Conservation (phyloP, 1,140 invertebrate species). For the Thrips palmi region DNA sequence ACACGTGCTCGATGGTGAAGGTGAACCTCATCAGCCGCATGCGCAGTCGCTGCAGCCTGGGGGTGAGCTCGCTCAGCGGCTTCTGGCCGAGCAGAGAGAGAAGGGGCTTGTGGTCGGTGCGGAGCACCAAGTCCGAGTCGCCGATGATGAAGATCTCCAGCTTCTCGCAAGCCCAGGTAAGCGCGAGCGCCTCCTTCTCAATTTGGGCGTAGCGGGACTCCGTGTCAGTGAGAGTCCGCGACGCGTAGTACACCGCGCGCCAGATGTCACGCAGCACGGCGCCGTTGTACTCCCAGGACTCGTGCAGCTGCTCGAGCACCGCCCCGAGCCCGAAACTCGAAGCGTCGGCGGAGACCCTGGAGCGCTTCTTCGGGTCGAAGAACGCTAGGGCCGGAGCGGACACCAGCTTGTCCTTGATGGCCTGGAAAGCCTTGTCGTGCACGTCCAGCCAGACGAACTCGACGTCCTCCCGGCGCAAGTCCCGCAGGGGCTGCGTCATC, state of each 20-base stretch:
- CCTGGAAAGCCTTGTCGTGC: slow-evolving; percentile 17
- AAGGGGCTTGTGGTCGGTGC: slow-evolving; percentile 21
- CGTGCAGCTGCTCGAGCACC: slow-evolving; percentile 25
- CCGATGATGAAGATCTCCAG: too few species aligned
- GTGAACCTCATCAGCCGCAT: slow-evolving; percentile 20
- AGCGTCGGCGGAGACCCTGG: slow-evolving; percentile 21
- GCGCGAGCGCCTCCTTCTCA: slow-evolving; percentile 24
- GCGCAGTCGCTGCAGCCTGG: slow-evolving; percentile 22
- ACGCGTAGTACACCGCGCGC: slow-evolving; percentile 23
- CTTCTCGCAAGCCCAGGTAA: slow-evolving; percentile 18
- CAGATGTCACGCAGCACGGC: background rate
- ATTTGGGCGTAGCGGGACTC: slow-evolving; percentile 24
- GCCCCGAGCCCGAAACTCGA: slow-evolving; percentile 22
- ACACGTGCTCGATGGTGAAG: slow-evolving; percentile 18
- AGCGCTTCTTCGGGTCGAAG: background rate
- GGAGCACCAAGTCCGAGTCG: too few species aligned
- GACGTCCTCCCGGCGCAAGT: slow-evolving; percentile 18
- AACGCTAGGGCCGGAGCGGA: background rate
- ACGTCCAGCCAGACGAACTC: slow-evolving; percentile 18
- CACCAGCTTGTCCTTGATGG: background rate
- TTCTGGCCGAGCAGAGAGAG: slow-evolving; percentile 16
- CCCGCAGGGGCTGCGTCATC: slow-evolving; percentile 18
- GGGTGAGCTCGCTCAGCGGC: slow-evolving; percentile 18
- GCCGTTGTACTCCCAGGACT: too few species aligned
- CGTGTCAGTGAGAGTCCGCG: slow-evolving; percentile 17